Base-by-base conservation (phyloP, 2,888 invertebrate genomes). In the Chrysotoxum bicinctum region DNA sequence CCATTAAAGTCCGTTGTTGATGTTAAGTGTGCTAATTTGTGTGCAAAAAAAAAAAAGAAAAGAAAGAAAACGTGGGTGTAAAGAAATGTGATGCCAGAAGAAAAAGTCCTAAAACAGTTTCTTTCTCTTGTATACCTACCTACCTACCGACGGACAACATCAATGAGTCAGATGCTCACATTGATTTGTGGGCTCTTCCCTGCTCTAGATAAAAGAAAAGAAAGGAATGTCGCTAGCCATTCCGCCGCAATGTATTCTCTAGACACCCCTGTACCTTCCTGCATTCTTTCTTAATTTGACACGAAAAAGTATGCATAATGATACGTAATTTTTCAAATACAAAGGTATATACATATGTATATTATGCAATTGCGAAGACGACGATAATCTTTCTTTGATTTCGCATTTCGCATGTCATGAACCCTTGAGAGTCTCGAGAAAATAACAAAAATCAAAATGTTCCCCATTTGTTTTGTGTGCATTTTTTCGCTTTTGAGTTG, bases 351-450 rank as follows among this genome's bases (percentile, higher is more conserved):
- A n/a, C 10, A 16, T 6, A 26, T 50, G 14, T 10, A 23, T 26
- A 81, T 83, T 83, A 83, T 78, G 83, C 83, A 83, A 83, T 37
- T 78, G 45, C 14, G 8, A 78, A 52, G 43, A 32, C 62, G 43
- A 32, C 62, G 64, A 58, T 68, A 60, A 68, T 74, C 66, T 64
- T 64, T 45, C 19, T 66, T 6, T 37, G 19, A 48, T 32, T 79
- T 79, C 12, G 12, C 26, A 48, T 32, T 79, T 79, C 12, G 12
- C 78, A 58, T 58, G 70, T 21, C 35, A 66, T 48, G 48, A 66
- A 66, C 48, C 48, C 21, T 66, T 45, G n/a, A 54, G 54, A 64
- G 35, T 50, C 60, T 69, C 45, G 45, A 62, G 30, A 64, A 64
- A 30, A 64, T 5, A 60, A 60, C 23, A 60, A n/a, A 40, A 40